Conservation (phyloP, 2,888 invertebrate genomes). For the Diachrysia chrysitis region DNA sequence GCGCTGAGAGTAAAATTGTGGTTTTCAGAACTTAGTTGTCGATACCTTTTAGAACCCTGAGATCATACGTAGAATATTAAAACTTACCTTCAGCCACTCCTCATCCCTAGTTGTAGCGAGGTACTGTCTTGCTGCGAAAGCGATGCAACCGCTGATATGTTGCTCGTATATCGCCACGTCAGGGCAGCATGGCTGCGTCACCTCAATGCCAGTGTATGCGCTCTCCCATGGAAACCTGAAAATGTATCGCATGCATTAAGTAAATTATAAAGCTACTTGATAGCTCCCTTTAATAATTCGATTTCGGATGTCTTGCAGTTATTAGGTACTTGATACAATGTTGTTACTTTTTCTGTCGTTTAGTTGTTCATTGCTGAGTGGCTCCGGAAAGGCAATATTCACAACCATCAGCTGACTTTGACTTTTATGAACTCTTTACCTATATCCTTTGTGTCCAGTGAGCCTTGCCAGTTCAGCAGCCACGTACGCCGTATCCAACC, state of each 20-base stretch:
- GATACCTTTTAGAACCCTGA: no score
- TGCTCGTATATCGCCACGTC: conserved; percentile 88
- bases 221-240: conserved; percentile 90
- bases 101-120: conserved; percentile 83
- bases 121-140: conserved; percentile 86
- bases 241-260: background rate
- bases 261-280: no score
- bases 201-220: conserved; percentile 90
- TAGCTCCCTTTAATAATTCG: no score
- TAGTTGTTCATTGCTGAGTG: no score
- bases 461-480: conserved; percentile 85
- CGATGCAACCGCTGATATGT: conserved; percentile 89
- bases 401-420: no score
- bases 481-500: conserved; percentile 83
- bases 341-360: no score
- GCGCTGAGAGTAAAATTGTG: no score
- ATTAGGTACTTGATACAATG: no score
- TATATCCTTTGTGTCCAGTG: conserved; percentile 88
- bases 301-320: no score
- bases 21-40: no score
- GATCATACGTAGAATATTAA: background rate
- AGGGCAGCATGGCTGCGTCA: conserved; percentile 90
- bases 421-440: conserved; percentile 65
- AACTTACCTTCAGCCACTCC: conserved; percentile 80
- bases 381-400: no score